These are phyloP conservation scores for Kradibia gibbosae DNA, from an alignment of 1,140 invertebrate species.

Conservation along the genomic window DNA sequence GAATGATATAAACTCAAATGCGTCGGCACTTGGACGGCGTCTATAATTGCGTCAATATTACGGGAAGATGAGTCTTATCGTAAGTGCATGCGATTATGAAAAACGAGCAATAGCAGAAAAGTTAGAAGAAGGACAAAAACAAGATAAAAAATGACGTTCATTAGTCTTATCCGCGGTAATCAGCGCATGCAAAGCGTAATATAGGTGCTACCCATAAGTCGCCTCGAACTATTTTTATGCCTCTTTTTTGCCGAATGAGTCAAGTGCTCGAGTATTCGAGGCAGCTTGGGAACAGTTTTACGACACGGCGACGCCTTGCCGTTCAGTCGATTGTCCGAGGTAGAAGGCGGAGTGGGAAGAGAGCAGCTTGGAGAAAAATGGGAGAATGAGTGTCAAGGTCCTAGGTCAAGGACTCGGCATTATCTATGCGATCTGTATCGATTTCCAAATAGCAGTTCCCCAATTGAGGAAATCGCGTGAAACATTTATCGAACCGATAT, in stretches of 20 bases:
- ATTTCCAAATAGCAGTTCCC: constrained; percentile 32
- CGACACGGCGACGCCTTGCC: constrained; percentile 39
- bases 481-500: neutral
- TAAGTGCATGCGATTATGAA: constrained; percentile 24
- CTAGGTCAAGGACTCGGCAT: constrained; percentile 40
- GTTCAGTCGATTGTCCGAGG: constrained; percentile 25
- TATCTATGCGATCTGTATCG: constrained; percentile 16
- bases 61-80: constrained; percentile 22
- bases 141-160: constrained; percentile 29
- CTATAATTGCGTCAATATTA: neutral
- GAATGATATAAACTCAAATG: constrained; percentile 17
- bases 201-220: constrained; percentile 38
- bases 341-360: constrained; percentile 25
- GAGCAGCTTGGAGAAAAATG: neutral
- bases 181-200: constrained; percentile 17
- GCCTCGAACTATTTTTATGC: constrained; percentile 42
- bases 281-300: constrained; percentile 39
- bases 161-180: constrained; percentile 41
- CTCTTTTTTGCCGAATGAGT: constrained; percentile 34
- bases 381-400: constrained; percentile 48
- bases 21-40: neutral
- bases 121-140: neutral
- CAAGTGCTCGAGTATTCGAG: constrained; percentile 38
- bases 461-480: neutral
- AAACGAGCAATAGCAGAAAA: neutral